phyloP scores from a whole-genome alignment of 2,888 invertebrate genomes.

The Lumbricus terrestris region DNA sequence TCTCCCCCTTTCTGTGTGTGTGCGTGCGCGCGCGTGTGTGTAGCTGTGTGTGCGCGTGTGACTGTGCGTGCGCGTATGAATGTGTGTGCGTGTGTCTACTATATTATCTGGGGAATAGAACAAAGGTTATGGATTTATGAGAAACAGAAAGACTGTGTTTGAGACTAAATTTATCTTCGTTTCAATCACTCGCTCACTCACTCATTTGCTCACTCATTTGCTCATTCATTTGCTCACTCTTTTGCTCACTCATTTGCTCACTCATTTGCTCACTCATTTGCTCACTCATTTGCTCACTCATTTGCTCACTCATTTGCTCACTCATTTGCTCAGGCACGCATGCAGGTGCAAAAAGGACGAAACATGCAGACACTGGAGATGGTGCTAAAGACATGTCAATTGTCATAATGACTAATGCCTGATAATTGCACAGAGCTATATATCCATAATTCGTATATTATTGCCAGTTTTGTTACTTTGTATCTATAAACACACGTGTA shows the following conservation, averaged over 20 bases:
- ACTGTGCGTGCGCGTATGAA: neutral
- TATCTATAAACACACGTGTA: too few species aligned
- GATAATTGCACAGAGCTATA: neutral
- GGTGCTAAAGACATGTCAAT: neutral
- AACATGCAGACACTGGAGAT: neutral
- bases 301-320: neutral
- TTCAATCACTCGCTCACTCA: too few species aligned
- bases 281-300: too few species aligned
- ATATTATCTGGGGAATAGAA: neutral
- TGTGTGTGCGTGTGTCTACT: too few species aligned
- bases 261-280: too few species aligned
- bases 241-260: neutral
- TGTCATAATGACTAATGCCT: neutral
- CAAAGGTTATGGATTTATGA: neutral
- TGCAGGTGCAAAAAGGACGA: neutral
- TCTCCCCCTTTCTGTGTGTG: too few species aligned
- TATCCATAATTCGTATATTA: neutral
- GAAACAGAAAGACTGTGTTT: neutral
- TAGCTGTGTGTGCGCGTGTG: too few species aligned
- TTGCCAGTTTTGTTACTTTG: neutral
- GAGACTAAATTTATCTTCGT: too few species aligned
- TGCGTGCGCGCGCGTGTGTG: neutral
- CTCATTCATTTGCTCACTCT: too few species aligned
- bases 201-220: neutral
- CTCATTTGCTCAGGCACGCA: constrained; percentile 12